A percentile compares a stretch with the other conserved stretches of the same genome.
These are phyloP conservation scores for Sinocyclocheilus anshuiensis DNA, from an alignment of 2,113 vertebrate genomes.

Conservation along the genomic window DNA sequence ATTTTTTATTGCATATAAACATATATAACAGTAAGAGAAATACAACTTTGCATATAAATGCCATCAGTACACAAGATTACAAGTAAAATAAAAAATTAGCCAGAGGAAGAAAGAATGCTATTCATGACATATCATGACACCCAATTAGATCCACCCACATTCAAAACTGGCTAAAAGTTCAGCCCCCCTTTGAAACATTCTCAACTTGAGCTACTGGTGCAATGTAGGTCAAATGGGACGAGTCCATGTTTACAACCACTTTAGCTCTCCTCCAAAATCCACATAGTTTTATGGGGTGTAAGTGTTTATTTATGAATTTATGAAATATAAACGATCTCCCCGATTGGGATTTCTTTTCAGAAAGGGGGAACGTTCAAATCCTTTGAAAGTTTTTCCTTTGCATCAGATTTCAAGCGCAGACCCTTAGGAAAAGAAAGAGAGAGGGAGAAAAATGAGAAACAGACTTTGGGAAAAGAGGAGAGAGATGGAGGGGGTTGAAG, in stretches of 20 bases:
- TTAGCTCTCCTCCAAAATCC: not conserved
- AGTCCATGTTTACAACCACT: slow-evolving; percentile 43
- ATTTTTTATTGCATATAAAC: too few species aligned
- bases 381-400: slow-evolving; percentile 64
- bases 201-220: slow-evolving; percentile 28
- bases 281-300: slow-evolving; percentile 15
- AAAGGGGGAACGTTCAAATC: slow-evolving; percentile 51
- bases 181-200: not conserved
- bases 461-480: slow-evolving; percentile 63
- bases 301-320: slow-evolving; percentile 18
- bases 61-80: too few species aligned
- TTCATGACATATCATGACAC: not conserved
- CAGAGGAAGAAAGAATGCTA: too few species aligned
- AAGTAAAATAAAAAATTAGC: too few species aligned
- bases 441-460: slow-evolving; percentile 65
- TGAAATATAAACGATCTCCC: slow-evolving; percentile 34
- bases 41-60: too few species aligned
- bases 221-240: slow-evolving; percentile 47
- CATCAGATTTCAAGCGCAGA: slow-evolving; percentile 69
- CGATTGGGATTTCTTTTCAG: slow-evolving; percentile 10
- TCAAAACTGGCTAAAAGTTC: not conserved
- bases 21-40: too few species aligned
- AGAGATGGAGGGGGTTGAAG: slow-evolving; percentile 55
- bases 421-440: slow-evolving; percentile 34
- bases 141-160: not conserved